phyloP scores from a whole-genome alignment of 2,797 vertebrate genomes.

The Myoxocephalus aenaeus region DNA sequence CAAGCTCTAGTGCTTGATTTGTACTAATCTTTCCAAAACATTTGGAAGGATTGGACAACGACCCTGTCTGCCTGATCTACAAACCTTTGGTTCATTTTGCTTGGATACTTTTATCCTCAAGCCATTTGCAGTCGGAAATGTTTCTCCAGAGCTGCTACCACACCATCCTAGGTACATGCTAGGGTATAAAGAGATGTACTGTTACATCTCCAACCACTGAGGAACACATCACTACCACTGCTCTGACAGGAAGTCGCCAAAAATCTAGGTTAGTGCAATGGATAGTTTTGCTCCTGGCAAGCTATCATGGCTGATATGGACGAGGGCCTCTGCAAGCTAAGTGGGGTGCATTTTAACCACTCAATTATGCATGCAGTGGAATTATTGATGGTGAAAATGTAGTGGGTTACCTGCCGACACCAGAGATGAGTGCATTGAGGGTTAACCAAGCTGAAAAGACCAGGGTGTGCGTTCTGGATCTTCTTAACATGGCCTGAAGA shows the following conservation, averaged over 20 bases:
- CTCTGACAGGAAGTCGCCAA: conserved; percentile 53
- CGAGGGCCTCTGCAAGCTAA: conserved; percentile 67
- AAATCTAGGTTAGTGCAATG: conserved; percentile 61
- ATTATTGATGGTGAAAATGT: conserved; percentile 81
- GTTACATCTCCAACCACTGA: conserved; percentile 30
- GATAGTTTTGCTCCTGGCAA: conserved; percentile 73
- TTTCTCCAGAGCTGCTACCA: background rate
- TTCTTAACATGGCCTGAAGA: conserved; percentile 11
- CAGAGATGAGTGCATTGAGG: conserved; percentile 62
- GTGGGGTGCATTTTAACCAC: conserved; percentile 74
- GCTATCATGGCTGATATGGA: conserved; percentile 70
- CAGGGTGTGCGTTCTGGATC: conserved; percentile 22
- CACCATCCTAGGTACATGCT: background rate
- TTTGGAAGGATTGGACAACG: background rate
- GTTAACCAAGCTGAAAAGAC: conserved; percentile 69
- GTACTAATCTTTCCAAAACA: background rate
- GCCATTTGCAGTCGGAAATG: background rate
- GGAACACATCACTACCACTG: conserved; percentile 31
- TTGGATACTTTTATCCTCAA: background rate
- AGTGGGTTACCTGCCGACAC: conserved; percentile 73
- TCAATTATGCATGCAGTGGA: conserved; percentile 79
- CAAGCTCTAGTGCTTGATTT: conserved; percentile 1
- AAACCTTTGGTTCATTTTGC: background rate
- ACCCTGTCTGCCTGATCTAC: background rate
- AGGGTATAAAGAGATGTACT: background rate